Evolutionary conservation across 2,888 invertebrate species (phyloP).

Genomic region (Noctua janthe): DNA sequence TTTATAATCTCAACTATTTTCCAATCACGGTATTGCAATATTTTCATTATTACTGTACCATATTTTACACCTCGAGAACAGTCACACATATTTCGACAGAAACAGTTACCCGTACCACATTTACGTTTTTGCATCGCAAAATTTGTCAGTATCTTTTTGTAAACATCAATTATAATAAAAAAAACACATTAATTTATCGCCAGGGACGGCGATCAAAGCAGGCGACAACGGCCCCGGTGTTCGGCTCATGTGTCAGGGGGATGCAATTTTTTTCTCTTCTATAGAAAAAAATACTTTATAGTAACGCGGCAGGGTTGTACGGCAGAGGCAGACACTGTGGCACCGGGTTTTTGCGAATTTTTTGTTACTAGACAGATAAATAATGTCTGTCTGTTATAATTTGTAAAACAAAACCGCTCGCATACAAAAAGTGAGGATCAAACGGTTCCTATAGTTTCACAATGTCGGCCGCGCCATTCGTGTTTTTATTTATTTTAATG

Average conservation of each 20-base stretch:
- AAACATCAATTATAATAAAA: slow-evolving; percentile 58
- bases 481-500: neutral
- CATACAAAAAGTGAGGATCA: slow-evolving; percentile 41
- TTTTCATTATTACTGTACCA: neutral
- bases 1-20: neutral
- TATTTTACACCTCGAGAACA: neutral
- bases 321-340: slow-evolving; percentile 81
- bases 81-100: neutral
- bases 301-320: slow-evolving; percentile 71
- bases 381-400: slow-evolving; percentile 41
- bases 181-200: slow-evolving; percentile 76
- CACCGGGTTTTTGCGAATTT: slow-evolving; percentile 79
- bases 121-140: slow-evolving; percentile 40
- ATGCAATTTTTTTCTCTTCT: slow-evolving; percentile 72
- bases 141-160: slow-evolving; percentile 54
- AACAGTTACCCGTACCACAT: neutral
- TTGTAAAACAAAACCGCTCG: slow-evolving; percentile 58
- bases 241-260: slow-evolving; percentile 76
- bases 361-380: slow-evolving; percentile 48
- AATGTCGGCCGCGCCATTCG: neutral
- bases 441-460: slow-evolving; percentile 22
- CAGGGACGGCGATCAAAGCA: slow-evolving; percentile 77
- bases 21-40: neutral
- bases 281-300: slow-evolving; percentile 78
- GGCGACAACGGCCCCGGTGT: slow-evolving; percentile 77